Conservation (phyloP, 2,888 invertebrate genomes). For the Melanostoma mellinum region DNA sequence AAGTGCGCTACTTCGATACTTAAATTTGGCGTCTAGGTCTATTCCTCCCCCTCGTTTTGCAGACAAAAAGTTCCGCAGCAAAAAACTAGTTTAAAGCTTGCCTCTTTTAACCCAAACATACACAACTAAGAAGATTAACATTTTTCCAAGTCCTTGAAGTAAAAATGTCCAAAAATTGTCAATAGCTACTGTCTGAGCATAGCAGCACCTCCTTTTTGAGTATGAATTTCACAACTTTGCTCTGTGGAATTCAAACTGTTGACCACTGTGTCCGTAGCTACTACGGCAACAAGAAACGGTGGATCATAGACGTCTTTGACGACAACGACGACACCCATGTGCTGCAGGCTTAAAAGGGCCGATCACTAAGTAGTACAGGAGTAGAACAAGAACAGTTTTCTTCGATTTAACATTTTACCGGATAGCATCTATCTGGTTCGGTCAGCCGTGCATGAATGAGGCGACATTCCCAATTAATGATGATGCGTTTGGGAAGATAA, state of each 20-base stretch:
- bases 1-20: no score
- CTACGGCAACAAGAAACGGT: conserved; percentile 1
- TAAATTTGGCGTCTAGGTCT: no score
- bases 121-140: no score
- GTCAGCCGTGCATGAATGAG: conserved; percentile 66
- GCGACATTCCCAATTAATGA: conserved; percentile 73
- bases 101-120: no score
- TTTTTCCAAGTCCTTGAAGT: no score
- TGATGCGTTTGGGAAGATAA: conserved; percentile 70
- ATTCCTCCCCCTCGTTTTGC: no score
- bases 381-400: conserved; percentile 37
- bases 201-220: no score
- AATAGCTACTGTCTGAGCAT: no score
- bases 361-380: not conserved
- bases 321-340: conserved; percentile 59
- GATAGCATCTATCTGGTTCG: conserved; percentile 69
- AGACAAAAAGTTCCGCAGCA: no score
- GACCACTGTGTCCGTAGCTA: conserved; percentile 9
- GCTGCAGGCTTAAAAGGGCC: conserved; percentile 46
- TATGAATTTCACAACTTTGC: not conserved
- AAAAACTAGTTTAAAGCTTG: no score
- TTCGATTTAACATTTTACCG: conserved; percentile 60
- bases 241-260: not conserved
- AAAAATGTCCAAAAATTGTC: no score
- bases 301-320: conserved; percentile 40